phyloP scores from a whole-genome alignment of 2,113 vertebrate species.

The Pimephales promelas region DNA sequence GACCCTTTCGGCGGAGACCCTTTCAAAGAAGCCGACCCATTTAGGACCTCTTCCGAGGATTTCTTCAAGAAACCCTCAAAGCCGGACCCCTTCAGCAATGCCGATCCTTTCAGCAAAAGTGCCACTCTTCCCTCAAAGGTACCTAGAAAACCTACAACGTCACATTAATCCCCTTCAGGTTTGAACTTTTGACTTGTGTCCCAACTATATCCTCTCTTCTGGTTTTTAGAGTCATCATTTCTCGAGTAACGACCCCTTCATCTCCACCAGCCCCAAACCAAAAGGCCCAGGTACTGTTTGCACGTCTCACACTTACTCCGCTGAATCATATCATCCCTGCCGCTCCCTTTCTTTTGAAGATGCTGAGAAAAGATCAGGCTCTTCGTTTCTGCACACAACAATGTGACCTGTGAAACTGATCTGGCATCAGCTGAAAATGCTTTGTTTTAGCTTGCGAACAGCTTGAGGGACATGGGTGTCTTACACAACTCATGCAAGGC shows the following conservation, averaged over 20 bases:
- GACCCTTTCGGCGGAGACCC: conserved; percentile 97
- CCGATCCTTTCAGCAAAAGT: conserved; percentile 90
- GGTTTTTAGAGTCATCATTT: conserved; percentile 82
- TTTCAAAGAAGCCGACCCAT: conserved; percentile 93
- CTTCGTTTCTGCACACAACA: background rate
- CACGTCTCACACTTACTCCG: conserved; percentile 9
- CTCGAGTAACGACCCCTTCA: conserved; percentile 87
- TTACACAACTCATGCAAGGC: background rate
- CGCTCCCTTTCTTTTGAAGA: background rate
- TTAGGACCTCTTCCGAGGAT: conserved; percentile 85
- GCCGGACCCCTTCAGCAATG: conserved; percentile 85
- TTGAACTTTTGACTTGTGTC: background rate
- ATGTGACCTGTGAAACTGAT: background rate
- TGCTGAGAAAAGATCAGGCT: background rate
- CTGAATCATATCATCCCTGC: conserved; percentile 34
- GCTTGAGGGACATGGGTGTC: background rate
- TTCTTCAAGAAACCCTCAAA: conserved; percentile 92
- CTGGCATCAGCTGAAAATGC: background rate
- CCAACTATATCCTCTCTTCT: background rate
- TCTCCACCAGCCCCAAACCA: conserved; percentile 80
- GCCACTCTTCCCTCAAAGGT: conserved; percentile 87
- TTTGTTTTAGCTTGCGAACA: background rate
- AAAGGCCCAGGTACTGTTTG: conserved; percentile 86
- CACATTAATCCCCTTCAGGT: background rate
- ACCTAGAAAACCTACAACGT: background rate